Evolutionary conservation across 2,113 vertebrate genomes (phyloP).

Genomic region (human (Homo sapiens)): GRCh38 chr13:67142001-67142500

Average conservation of each 20-base stretch:
- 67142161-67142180: background rate
- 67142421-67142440: background rate
- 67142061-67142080: background rate
- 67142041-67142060: background rate
- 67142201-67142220: background rate
- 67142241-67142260: constrained; percentile 9
- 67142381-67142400: background rate
- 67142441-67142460: background rate
- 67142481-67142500: background rate
- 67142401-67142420: background rate
- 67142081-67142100: background rate
- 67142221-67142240: background rate
- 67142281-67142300: background rate
- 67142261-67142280: background rate
- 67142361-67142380: background rate
- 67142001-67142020: background rate
- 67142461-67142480: background rate
- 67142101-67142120: background rate
- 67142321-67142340: background rate
- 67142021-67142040: background rate
- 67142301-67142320: background rate
- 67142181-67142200: background rate
- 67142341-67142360: background rate
- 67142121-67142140: background rate
- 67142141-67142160: background rate